Conservation (phyloP, 30 jellyfish, hydroid and myxozoan genomes). For the Phacellophora camtschatica region DNA sequence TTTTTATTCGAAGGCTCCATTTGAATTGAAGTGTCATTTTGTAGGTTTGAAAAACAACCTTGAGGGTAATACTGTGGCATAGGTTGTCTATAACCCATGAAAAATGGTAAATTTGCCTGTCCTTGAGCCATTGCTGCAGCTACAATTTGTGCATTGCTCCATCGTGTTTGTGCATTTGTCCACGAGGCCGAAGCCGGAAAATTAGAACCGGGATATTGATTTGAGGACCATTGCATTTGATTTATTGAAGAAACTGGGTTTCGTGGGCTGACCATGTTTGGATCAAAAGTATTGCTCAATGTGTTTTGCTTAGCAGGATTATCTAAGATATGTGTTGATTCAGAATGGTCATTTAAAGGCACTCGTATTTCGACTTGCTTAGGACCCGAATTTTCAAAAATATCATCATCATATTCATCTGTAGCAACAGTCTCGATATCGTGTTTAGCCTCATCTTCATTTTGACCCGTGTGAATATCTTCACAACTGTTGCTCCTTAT, state of each 20-base stretch:
- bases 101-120: conserved; percentile 49
- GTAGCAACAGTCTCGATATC: not conserved
- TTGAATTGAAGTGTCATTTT: conserved; percentile 22
- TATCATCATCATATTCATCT: conserved; percentile 48
- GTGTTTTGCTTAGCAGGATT: not conserved
- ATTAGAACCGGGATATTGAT: conserved; percentile 22
- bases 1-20: conserved; percentile 47
- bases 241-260: too few species aligned
- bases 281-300: not conserved
- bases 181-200: conserved; percentile 30
- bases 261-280: conserved; percentile 37
- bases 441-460: conserved; percentile 34
- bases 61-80: conserved; percentile 55
- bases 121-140: conserved; percentile 54
- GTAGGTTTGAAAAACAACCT: conserved; percentile 35
- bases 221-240: conserved; percentile 48
- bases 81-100: conserved; percentile 75
- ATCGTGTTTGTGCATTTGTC: conserved; percentile 33
- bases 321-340: not conserved
- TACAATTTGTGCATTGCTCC: conserved; percentile 62
- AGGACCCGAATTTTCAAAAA: conserved; percentile 8
- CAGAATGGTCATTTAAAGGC: not conserved
- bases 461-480: conserved; percentile 48
- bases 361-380: conserved; percentile 6
- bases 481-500: conserved; percentile 93